phyloP scores from a whole-genome alignment of 2,113 vertebrate species.

The Pholis gunnellus region DNA sequence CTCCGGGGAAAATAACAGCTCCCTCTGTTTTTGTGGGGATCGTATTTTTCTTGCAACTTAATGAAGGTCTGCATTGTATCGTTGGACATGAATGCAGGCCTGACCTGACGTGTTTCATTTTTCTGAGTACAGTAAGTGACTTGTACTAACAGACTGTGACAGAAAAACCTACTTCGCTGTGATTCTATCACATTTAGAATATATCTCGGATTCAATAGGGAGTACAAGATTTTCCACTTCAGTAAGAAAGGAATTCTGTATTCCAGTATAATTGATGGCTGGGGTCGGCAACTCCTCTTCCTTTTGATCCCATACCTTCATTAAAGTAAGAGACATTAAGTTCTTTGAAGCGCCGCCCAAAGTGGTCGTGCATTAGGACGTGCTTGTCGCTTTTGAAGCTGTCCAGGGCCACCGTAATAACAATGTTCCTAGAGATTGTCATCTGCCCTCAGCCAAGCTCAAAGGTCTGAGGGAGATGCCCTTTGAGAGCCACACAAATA shows the following conservation, averaged over 20 bases:
- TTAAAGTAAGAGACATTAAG: constrained; percentile 41
- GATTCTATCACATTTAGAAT: constrained; percentile 2
- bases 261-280: constrained; percentile 33
- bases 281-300: constrained; percentile 3
- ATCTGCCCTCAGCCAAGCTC: constrained; percentile 57
- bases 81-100: constrained; percentile 22
- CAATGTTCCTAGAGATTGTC: constrained; percentile 66
- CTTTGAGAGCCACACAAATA: constrained; percentile 68
- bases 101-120: constrained; percentile 18
- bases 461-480: constrained; percentile 55
- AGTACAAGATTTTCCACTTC: constrained; percentile 5
- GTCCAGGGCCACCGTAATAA: constrained; percentile 68
- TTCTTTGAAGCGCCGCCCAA: constrained; percentile 58
- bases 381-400: constrained; percentile 62
- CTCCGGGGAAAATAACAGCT: constrained; percentile 38
- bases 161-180: constrained; percentile 1
- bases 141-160: not conserved
- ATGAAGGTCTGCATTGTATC: constrained; percentile 41
- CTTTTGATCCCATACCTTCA: constrained; percentile 48
- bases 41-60: constrained; percentile 6
- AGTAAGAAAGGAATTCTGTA: constrained; percentile 31
- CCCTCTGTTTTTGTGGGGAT: constrained; percentile 14
- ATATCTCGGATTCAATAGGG: constrained; percentile 2
- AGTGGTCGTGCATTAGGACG: constrained; percentile 31
- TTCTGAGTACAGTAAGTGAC: not conserved